phyloP scores from a whole-genome alignment of 2,113 vertebrate genomes.

The Grammomys surdaster region DNA sequence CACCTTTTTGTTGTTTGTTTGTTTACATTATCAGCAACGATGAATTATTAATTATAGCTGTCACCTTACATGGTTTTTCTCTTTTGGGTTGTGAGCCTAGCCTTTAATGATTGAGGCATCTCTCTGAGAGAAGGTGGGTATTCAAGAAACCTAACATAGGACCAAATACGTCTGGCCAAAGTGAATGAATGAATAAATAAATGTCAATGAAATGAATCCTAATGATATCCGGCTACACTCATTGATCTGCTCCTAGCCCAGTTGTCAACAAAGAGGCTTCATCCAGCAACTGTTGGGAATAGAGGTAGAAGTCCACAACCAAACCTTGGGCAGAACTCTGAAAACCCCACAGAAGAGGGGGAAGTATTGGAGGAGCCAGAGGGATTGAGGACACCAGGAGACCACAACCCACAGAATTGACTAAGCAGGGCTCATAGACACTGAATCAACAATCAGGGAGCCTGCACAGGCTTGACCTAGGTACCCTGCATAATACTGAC shows the following conservation, averaged over 20 bases:
- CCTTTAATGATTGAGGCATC: neutral
- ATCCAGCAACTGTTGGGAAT: neutral
- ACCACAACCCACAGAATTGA: neutral
- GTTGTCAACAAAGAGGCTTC: neutral
- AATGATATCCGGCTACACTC: neutral
- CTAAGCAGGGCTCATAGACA: neutral
- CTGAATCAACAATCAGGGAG: no score
- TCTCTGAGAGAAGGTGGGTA: neutral
- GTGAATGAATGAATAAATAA: neutral
- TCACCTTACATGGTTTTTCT: neutral
- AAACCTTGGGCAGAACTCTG: neutral
- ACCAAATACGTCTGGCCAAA: neutral
- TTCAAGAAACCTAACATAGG: neutral
- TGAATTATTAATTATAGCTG: neutral
- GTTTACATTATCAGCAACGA: neutral
- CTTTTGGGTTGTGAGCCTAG: neutral
- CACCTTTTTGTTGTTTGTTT: neutral
- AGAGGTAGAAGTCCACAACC: neutral
- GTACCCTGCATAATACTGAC: neutral
- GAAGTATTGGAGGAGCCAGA: neutral
- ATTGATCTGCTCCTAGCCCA: neutral
- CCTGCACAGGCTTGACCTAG: neutral
- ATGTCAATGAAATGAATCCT: neutral
- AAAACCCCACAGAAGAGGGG: neutral
- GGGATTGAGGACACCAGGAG: neutral